Conservation (phyloP, 2,113 vertebrate genomes). For the Ammodytes marinus region DNA sequence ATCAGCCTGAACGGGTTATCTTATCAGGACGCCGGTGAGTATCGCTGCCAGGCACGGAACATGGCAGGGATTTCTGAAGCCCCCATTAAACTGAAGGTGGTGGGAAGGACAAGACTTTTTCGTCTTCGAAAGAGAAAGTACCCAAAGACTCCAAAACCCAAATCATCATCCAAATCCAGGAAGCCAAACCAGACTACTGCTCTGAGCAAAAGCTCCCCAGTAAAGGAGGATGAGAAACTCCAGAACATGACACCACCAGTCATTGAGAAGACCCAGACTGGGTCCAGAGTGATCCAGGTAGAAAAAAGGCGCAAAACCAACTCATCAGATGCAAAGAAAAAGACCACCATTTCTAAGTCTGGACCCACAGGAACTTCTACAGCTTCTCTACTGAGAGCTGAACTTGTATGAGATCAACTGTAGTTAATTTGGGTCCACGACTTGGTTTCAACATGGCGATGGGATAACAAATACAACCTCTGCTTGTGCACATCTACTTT, state of each 20-base stretch:
- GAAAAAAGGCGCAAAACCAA: conserved; percentile 20
- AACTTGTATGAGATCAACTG: not conserved
- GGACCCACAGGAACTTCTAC: not conserved
- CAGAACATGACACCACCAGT: not conserved
- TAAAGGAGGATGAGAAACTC: conserved; percentile 21
- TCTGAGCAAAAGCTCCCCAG: not conserved
- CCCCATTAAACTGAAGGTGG: conserved; percentile 89
- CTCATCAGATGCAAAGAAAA: conserved; percentile 10
- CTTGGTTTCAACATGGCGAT: not conserved
- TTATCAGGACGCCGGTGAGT: conserved; percentile 93
- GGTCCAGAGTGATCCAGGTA: not conserved
- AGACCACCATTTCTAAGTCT: not conserved
- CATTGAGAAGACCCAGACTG: conserved; percentile 29
- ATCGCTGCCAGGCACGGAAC: conserved; percentile 93
- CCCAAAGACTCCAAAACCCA: conserved; percentile 43
- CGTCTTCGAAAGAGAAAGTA: conserved; percentile 63
- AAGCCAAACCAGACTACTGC: conserved; percentile 29
- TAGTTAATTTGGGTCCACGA: not conserved
- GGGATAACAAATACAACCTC: not conserved
- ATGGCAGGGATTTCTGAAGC: conserved; percentile 92
- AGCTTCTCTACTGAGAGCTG: not conserved
- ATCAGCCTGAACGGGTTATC: conserved; percentile 92
- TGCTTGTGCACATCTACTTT: not conserved
- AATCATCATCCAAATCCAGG: conserved; percentile 42
- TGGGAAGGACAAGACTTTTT: conserved; percentile 83